A percentile compares a stretch with the other conserved stretches of the same genome.
phyloP scores from a whole-genome alignment of 2,113 vertebrate species.

The Crypturellus undulatus region DNA sequence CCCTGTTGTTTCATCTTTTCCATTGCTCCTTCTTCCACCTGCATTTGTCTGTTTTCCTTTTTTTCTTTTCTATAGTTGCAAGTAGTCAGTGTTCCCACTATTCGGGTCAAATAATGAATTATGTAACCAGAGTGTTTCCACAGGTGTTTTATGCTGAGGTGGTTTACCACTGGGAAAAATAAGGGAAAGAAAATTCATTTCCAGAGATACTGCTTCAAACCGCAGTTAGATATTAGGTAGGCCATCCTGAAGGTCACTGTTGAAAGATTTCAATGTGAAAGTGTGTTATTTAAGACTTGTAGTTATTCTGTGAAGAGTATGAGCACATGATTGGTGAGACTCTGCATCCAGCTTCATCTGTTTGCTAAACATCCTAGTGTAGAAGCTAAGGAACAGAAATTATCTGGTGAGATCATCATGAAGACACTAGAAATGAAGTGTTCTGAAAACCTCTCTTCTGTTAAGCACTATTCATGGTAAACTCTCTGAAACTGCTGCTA shows the following conservation, averaged over 20 bases:
- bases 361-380: background rate
- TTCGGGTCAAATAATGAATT: background rate
- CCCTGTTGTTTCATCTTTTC: background rate
- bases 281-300: background rate
- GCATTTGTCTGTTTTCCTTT: background rate
- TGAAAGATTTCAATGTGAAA: background rate
- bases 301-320: background rate
- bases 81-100: background rate
- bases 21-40: background rate
- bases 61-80: background rate
- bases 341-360: background rate
- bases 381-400: background rate
- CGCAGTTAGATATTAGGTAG: accelerated
- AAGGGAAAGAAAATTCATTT: background rate
- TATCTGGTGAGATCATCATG: background rate
- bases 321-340: accelerated
- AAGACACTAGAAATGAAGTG: background rate
- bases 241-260: background rate
- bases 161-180: background rate
- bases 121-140: background rate
- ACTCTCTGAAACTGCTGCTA: background rate
- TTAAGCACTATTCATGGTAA: background rate
- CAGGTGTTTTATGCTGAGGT: background rate
- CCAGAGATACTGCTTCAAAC: background rate
- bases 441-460: background rate